Evolutionary conservation across 2,888 invertebrate genomes (phyloP).

Genomic region (Calliopum simillimum): DNA sequence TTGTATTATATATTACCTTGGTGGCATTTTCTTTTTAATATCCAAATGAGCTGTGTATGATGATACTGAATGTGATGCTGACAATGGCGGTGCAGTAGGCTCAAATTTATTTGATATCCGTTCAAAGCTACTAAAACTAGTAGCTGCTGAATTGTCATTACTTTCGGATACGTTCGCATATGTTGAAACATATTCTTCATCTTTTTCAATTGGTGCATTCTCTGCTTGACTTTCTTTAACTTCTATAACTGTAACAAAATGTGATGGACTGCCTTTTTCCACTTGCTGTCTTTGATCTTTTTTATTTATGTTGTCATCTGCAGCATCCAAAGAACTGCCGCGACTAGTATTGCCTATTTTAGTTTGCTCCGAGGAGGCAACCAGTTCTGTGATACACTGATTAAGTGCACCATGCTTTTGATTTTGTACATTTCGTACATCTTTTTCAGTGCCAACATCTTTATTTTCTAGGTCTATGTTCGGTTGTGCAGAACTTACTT

Average conservation of each 20-base stretch:
- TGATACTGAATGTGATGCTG: conserved; percentile 69
- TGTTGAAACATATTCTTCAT: conserved; percentile 27
- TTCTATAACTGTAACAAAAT: conserved; percentile 90
- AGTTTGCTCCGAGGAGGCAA: conserved; percentile 64
- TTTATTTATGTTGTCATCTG: conserved; percentile 35
- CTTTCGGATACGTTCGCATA: conserved; percentile 30
- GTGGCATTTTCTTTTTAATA: conserved; percentile 75
- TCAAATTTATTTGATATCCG: conserved; percentile 53
- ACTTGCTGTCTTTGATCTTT: conserved; percentile 31
- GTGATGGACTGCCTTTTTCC: conserved; percentile 55
- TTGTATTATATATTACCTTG: conserved; percentile 69
- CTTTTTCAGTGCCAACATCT: conserved; percentile 64
- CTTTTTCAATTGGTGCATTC: conserved; percentile 26
- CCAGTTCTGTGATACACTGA: conserved; percentile 80
- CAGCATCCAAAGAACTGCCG: conserved; percentile 61
- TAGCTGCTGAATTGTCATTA: conserved; percentile 43
- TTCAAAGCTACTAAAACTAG: conserved; percentile 63
- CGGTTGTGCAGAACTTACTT: conserved; percentile 55
- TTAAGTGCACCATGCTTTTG: conserved; percentile 65
- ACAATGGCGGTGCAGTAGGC: conserved; percentile 64
- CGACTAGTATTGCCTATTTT: conserved; percentile 38
- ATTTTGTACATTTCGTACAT: conserved; percentile 56
- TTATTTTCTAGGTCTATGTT: conserved; percentile 61
- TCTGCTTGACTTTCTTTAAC: conserved; percentile 78
- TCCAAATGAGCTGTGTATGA: conserved; percentile 66